Conservation (phyloP, 2,888 invertebrate species). For the Drosophila aldrichi region DNA sequence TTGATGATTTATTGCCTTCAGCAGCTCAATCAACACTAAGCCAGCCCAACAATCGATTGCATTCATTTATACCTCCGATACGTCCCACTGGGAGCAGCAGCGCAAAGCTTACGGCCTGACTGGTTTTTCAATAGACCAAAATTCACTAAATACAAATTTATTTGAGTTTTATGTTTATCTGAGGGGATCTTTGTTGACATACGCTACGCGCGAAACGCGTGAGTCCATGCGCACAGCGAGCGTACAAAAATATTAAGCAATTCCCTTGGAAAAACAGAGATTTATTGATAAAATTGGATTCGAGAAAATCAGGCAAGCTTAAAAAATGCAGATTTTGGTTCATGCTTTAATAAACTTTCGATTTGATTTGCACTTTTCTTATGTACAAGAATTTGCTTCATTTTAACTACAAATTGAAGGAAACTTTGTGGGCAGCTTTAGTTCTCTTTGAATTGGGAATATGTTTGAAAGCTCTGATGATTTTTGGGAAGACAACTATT, state of each 20-base stretch:
- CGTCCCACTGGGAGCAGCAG: neutral
- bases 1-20: constrained; percentile 29
- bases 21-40: constrained; percentile 48
- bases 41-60: constrained; percentile 12
- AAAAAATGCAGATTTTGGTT: too few species aligned
- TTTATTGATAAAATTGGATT: neutral
- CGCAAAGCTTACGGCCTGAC: constrained; percentile 21
- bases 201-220: constrained; percentile 29
- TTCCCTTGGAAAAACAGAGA: neutral
- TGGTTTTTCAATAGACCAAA: constrained; percentile 37
- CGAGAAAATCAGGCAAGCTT: too few species aligned
- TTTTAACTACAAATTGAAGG: too few species aligned
- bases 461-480: too few species aligned
- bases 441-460: too few species aligned
- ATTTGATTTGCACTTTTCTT: too few species aligned
- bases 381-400: too few species aligned
- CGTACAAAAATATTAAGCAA: neutral
- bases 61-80: constrained; percentile 42
- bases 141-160: constrained; percentile 12
- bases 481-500: too few species aligned
- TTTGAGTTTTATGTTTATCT: constrained; percentile 26
- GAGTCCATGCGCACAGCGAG: constrained; percentile 8
- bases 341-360: too few species aligned
- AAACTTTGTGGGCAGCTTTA: too few species aligned
- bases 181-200: constrained; percentile 12